These are phyloP conservation scores for Sceloporus undulatus DNA, from an alignment of 2,113 vertebrate species.

Conservation along the genomic window DNA sequence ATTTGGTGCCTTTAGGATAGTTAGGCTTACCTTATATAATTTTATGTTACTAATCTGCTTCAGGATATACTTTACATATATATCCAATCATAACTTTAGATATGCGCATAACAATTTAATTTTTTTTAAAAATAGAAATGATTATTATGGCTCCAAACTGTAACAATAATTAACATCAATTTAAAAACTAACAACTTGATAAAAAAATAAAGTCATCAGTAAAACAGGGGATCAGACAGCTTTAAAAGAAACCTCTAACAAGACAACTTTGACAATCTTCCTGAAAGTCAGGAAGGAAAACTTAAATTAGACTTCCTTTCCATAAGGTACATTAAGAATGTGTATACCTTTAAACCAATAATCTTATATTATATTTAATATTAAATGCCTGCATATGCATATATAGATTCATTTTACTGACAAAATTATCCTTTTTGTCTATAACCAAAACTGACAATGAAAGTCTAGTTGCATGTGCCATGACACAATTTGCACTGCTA, in stretches of 20 bases:
- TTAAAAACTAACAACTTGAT: background rate
- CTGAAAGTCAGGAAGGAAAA: background rate
- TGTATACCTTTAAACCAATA: background rate
- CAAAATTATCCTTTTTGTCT: accelerated
- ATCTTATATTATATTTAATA: background rate
- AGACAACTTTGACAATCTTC: background rate
- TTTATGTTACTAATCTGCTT: background rate
- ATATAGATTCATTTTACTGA: too few species aligned
- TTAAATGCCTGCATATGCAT: slow-evolving; percentile 6
- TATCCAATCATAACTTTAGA: background rate
- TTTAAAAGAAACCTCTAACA: background rate
- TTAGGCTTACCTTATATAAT: background rate
- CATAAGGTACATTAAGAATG: background rate
- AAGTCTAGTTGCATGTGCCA: background rate
- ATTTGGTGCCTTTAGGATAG: too few species aligned
- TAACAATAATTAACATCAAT: background rate
- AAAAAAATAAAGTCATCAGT: background rate
- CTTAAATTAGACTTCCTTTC: background rate
- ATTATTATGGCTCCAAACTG: background rate
- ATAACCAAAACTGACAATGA: background rate
- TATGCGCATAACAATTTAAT: background rate
- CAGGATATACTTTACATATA: background rate
- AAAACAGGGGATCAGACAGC: background rate
- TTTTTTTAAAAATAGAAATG: background rate
- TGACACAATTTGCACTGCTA: slow-evolving; percentile 12